phyloP scores from a whole-genome alignment of 2,888 invertebrate species.

The Callyntrura guangdongensis region DNA sequence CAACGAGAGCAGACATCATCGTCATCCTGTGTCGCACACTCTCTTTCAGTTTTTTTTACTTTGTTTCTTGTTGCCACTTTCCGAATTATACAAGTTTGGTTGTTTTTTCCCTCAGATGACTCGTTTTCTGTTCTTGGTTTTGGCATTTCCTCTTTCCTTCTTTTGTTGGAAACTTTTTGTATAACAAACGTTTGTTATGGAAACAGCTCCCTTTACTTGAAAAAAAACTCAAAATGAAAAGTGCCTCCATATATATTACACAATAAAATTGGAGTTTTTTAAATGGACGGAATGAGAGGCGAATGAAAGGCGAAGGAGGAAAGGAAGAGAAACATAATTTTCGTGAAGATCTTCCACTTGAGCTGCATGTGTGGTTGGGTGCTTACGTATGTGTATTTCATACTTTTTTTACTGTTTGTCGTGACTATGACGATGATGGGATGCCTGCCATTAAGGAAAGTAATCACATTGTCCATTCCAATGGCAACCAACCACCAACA shows the following conservation, averaged over 20 bases:
- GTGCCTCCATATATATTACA: slow-evolving; percentile 48
- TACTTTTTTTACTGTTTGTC: slow-evolving; percentile 43
- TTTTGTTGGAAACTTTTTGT: slow-evolving; percentile 7
- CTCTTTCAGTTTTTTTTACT: slow-evolving; percentile 26
- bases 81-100: not conserved
- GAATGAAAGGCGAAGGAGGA: not conserved
- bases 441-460: slow-evolving; percentile 55
- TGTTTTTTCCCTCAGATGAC: slow-evolving; percentile 79
- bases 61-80: not conserved
- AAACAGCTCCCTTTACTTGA: slow-evolving; percentile 70
- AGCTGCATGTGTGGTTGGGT: not conserved
- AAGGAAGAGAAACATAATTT: slow-evolving; percentile 47
- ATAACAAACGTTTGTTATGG: slow-evolving; percentile 77
- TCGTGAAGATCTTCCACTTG: slow-evolving; percentile 45
- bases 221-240: slow-evolving; percentile 65
- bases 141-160: slow-evolving; percentile 75
- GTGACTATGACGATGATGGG: slow-evolving; percentile 15
- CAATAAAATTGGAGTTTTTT: slow-evolving; percentile 16
- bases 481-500: slow-evolving; percentile 29
- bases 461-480: slow-evolving; percentile 73
- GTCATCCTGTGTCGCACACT: slow-evolving; percentile 9
- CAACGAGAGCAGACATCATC: slow-evolving; percentile 60
- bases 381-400: slow-evolving; percentile 4
- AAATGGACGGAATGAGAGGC: not conserved
- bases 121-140: slow-evolving; percentile 72